These are phyloP conservation scores for Scylla paramamosain DNA, from an alignment of 1,140 invertebrate genomes.

Conservation along the genomic window DNA sequence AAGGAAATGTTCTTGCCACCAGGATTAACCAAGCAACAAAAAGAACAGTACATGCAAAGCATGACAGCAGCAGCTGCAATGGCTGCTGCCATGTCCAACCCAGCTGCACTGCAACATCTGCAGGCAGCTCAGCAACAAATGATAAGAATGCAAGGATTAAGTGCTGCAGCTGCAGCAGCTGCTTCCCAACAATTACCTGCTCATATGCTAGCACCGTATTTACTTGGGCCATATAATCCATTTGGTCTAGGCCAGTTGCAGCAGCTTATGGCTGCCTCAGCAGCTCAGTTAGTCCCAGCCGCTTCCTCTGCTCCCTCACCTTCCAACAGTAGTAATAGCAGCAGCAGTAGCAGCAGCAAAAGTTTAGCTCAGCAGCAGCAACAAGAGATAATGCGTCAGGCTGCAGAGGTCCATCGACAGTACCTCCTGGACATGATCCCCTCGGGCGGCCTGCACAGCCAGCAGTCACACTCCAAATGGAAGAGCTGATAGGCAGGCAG, in stretches of 20 bases:
- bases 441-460: conserved; percentile 75
- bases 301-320: conserved; percentile 79
- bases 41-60: conserved; percentile 77
- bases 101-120: conserved; percentile 79
- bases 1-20: conserved; percentile 78
- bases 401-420: conserved; percentile 93
- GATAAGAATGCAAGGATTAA: conserved; percentile 76
- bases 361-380: conserved; percentile 76
- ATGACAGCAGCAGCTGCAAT: conserved; percentile 82
- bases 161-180: conserved; percentile 81
- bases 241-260: conserved; percentile 89
- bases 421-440: conserved; percentile 98
- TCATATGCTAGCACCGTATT: conserved; percentile 91
- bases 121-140: conserved; percentile 83
- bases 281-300: conserved; percentile 81
- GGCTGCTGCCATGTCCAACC: conserved; percentile 87
- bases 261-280: conserved; percentile 89
- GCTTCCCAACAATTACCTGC: conserved; percentile 82
- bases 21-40: conserved; percentile 77
- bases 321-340: conserved; percentile 74
- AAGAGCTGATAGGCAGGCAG: conserved; percentile 72
- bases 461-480: conserved; percentile 75
- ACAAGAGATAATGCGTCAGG: conserved; percentile 82
- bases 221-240: conserved; percentile 81
- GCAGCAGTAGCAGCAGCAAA: conserved; percentile 78